These are phyloP conservation scores for Drosophila lacertosa DNA, from an alignment of 1,140 invertebrate species.

Conservation along the genomic window DNA sequence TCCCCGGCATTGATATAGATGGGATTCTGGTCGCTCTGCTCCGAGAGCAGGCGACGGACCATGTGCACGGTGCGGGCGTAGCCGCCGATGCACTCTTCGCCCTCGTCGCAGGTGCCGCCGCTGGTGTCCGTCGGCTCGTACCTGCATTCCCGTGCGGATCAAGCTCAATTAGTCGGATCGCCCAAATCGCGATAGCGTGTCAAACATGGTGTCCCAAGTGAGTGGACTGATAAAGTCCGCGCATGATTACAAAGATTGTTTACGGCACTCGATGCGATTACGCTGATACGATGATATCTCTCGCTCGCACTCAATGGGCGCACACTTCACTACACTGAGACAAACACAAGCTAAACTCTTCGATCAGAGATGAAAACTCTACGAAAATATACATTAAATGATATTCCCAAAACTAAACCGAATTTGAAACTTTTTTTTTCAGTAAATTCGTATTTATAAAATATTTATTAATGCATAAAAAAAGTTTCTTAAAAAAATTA, in stretches of 20 bases:
- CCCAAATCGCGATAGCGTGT: slow-evolving; percentile 2
- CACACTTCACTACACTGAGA: too few relatives aligned
- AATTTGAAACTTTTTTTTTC: too few relatives aligned
- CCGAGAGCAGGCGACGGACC: slow-evolving; percentile 85
- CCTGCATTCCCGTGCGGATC: slow-evolving; percentile 75
- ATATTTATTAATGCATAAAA: too few relatives aligned
- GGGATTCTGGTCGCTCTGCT: slow-evolving; percentile 86
- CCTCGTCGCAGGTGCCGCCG: slow-evolving; percentile 86
- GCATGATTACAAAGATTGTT: slow-evolving; percentile 16
- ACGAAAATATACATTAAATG: too few relatives aligned
- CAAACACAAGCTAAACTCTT: too few relatives aligned
- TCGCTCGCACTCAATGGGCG: neutral
- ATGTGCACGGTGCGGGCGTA: slow-evolving; percentile 88
- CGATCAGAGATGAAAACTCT: neutral
- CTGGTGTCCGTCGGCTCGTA: slow-evolving; percentile 88
- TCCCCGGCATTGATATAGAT: slow-evolving; percentile 93
- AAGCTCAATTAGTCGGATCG: too few relatives aligned
- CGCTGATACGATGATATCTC: slow-evolving; percentile 15
- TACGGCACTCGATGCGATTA: slow-evolving; percentile 12
- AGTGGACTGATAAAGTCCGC: neutral
- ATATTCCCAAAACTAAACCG: too few relatives aligned
- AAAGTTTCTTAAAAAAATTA: too few relatives aligned
- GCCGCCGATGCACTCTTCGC: slow-evolving; percentile 88
- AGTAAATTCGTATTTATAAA: too few relatives aligned
- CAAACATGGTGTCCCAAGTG: neutral